Conservation (phyloP, 2,797 vertebrate genomes). For the Phrynocephalus guinanensis region DNA sequence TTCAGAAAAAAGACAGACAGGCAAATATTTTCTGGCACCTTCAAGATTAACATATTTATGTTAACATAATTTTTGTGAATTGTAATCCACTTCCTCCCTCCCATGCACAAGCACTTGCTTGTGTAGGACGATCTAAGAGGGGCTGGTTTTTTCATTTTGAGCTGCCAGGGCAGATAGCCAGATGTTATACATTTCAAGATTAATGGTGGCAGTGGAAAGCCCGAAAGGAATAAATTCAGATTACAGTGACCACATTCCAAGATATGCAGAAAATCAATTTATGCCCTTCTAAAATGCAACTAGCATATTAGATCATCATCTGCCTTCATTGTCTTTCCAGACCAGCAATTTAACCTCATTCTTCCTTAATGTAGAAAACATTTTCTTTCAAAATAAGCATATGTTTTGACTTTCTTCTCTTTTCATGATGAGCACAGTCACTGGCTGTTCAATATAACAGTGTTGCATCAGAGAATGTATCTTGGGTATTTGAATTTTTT, state of each 20-base stretch:
- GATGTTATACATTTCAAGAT: not conserved
- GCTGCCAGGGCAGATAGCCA: not conserved
- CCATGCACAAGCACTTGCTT: accelerated
- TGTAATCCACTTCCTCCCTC: too few species aligned
- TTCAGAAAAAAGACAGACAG: too few species aligned
- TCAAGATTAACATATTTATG: too few species aligned
- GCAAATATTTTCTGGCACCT: too few species aligned
- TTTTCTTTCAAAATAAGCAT: constrained; percentile 9
- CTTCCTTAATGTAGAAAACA: constrained; percentile 14
- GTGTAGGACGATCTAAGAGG: not conserved
- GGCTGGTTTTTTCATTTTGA: not conserved
- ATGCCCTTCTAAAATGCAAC: constrained; percentile 12
- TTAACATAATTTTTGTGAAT: too few species aligned
- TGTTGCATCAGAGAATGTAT: not conserved
- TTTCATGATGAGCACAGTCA: not conserved
- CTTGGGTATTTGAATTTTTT: not conserved
- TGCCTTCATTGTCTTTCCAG: constrained; percentile 29
- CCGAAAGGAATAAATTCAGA: constrained; percentile 44
- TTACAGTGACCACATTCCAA: constrained; percentile 40
- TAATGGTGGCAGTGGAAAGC: constrained; percentile 56
- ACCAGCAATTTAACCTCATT: not conserved
- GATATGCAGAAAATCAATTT: constrained; percentile 4
- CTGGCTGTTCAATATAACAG: not conserved
- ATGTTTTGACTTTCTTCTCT: not conserved
- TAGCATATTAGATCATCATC: constrained; percentile 21